Evolutionary conservation across 2,888 invertebrate species (phyloP).

Genomic region (Agrochola lychnidis): DNA sequence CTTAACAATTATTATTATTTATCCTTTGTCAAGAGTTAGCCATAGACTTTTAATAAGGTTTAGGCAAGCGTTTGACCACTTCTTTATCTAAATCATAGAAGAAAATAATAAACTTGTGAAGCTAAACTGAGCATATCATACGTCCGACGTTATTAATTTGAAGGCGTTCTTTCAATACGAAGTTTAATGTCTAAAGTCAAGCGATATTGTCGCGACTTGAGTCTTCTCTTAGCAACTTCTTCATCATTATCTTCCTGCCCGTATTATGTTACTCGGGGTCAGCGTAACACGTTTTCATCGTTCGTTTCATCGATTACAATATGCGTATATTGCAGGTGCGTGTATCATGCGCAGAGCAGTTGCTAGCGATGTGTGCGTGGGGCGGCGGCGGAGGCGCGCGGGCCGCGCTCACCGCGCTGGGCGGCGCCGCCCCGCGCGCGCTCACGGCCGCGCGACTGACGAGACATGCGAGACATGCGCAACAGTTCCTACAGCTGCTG

Average conservation of each 20-base stretch:
- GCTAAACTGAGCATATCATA: neutral
- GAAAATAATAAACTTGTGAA: neutral
- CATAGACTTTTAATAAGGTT: no score
- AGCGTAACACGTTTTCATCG: no score
- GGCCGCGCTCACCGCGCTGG: slow-evolving; percentile 82
- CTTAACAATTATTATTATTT: no score
- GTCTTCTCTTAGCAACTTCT: neutral
- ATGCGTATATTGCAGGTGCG: slow-evolving; percentile 88
- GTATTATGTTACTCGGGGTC: no score
- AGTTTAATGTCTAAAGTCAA: neutral
- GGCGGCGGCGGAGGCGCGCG: slow-evolving; percentile 93
- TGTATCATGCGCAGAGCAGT: slow-evolving; percentile 95
- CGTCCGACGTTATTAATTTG: neutral
- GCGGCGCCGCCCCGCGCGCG: slow-evolving; percentile 86
- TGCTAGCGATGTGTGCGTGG: slow-evolving; percentile 95
- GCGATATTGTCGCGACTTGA: neutral
- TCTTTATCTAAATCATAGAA: neutral
- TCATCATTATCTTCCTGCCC: no score
- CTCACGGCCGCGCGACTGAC: slow-evolving; percentile 89
- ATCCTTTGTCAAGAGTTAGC: no score
- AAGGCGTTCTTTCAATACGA: neutral
- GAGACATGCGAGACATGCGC: slow-evolving; percentile 93
- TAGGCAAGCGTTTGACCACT: no score
- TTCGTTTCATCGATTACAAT: neutral
- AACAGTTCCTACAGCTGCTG: slow-evolving; percentile 94